Conservation (phyloP, 1,140 invertebrate genomes). For the Listronotus oregonensis region DNA sequence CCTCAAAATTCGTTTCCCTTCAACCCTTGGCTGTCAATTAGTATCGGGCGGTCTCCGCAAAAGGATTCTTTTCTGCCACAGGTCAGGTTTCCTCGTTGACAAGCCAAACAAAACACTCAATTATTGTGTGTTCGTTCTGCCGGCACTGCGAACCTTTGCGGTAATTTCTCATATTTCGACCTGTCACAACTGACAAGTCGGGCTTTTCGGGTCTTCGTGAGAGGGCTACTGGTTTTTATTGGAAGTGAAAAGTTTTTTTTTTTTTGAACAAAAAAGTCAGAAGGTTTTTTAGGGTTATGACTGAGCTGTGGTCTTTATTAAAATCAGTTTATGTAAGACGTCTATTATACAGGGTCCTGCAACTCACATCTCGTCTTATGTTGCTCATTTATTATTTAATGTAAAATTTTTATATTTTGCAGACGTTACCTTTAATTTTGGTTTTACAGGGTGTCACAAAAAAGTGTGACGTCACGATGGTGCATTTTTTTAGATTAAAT, state of each 20-base stretch:
- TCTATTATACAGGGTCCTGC: too few relatives aligned
- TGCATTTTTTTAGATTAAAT: too few relatives aligned
- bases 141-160: constrained; percentile 26
- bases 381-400: too few relatives aligned
- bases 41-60: constrained; percentile 30
- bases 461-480: too few relatives aligned
- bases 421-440: too few relatives aligned
- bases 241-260: not conserved
- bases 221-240: not conserved
- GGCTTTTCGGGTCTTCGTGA: not conserved
- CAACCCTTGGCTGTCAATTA: constrained; percentile 54
- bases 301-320: too few relatives aligned
- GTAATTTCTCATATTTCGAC: constrained; percentile 46
- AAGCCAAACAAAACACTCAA: constrained; percentile 50
- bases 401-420: too few relatives aligned
- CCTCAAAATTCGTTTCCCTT: constrained; percentile 32
- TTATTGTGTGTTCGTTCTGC: constrained; percentile 22
- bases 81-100: constrained; percentile 51
- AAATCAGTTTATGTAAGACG: too few relatives aligned
- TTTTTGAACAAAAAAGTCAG: not conserved
- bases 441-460: too few relatives aligned
- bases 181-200: constrained; percentile 8
- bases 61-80: constrained; percentile 46
- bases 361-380: too few relatives aligned
- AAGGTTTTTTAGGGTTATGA: too few relatives aligned